Percentiles rank a stretch among this genome's conserved stretches.
Evolutionary conservation across 2,888 invertebrate genomes (phyloP).

Genomic region (Eubasilissa splendida): DNA sequence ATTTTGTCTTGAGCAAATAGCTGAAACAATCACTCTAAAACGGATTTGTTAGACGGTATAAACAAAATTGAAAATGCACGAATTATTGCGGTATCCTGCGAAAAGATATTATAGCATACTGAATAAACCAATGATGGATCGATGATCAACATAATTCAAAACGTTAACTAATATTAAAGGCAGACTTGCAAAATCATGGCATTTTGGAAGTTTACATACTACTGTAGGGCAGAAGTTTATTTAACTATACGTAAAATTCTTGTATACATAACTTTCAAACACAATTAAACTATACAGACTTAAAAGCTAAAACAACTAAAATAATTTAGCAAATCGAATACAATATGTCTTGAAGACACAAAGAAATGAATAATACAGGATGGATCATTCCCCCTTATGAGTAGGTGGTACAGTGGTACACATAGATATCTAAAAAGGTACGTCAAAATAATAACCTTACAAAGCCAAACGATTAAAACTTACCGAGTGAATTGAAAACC

Average conservation of each 20-base stretch:
- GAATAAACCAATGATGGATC: too few relatives aligned
- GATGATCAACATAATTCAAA: too few relatives aligned
- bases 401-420: conserved; percentile 18
- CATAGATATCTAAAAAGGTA: conserved; percentile 58
- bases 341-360: conserved; percentile 12
- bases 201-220: too few relatives aligned
- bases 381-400: conserved; percentile 31
- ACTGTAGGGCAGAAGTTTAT: not conserved
- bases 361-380: conserved; percentile 29
- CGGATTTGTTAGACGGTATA: too few relatives aligned
- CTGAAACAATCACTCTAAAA: too few relatives aligned
- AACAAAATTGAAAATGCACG: too few relatives aligned
- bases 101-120: too few relatives aligned
- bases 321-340: not conserved
- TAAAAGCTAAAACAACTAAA: too few relatives aligned
- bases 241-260: not conserved
- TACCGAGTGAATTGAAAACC: conserved; percentile 71
- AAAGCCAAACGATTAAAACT: conserved; percentile 66
- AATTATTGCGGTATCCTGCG: too few relatives aligned
- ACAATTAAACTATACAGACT: not conserved
- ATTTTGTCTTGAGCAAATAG: too few relatives aligned
- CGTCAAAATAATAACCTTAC: conserved; percentile 72
- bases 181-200: too few relatives aligned
- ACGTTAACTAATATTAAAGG: too few relatives aligned
- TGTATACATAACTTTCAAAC: not conserved